Base-by-base conservation (phyloP, 2,797 vertebrate species). In the Diplodus sargus region DNA sequence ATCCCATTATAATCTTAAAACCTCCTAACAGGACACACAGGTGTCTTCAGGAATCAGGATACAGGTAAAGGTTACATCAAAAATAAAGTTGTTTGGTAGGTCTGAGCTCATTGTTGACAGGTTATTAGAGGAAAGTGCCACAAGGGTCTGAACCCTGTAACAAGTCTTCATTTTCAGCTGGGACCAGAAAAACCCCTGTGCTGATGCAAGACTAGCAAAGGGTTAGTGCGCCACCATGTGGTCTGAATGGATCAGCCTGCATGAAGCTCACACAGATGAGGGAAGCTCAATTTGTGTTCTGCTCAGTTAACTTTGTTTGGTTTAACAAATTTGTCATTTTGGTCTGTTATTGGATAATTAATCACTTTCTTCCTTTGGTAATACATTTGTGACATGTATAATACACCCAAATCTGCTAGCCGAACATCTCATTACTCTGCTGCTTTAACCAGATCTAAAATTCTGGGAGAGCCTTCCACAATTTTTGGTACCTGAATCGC, bases 181-280 rank as follows among this genome's bases (percentile, higher is more conserved):
- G 20, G 51, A 67, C 22, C 25, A n/a, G 17, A 52, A 9, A 2
- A 4, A 45, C 43, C 34, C 18, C 5, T 4, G 7, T 7, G 28
- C 16, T 62, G 6, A 49, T 52, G 16, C 2, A 58, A 23, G 14
- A 58, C 11, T 30, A 15, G 1, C 18, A 30, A 22, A 79, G 83
- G 62, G 69, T 67, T 63, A 86, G 70, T 5, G 81, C 85, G 0
- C 91, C 94, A 88, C 88, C 93, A 70, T 85, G 91, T 89, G 94
- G 91, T 47, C 49, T 3, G 8, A 47, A 6, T 0, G 13, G 34
- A 18, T 4, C 12, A 65, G 28, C 30, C 34, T 17, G 20, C 14
- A 42, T 4, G 20, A 53, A 18, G 17, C 17, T 49, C 34, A 25
- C 22, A 52, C 18, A 13, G 30, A 9, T n/a, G 10, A 3, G 12